A percentile compares a stretch with the other conserved stretches of the same genome.
Evolutionary conservation across 2,888 invertebrate species (phyloP).

Genomic region (Malthinus flaveolus): DNA sequence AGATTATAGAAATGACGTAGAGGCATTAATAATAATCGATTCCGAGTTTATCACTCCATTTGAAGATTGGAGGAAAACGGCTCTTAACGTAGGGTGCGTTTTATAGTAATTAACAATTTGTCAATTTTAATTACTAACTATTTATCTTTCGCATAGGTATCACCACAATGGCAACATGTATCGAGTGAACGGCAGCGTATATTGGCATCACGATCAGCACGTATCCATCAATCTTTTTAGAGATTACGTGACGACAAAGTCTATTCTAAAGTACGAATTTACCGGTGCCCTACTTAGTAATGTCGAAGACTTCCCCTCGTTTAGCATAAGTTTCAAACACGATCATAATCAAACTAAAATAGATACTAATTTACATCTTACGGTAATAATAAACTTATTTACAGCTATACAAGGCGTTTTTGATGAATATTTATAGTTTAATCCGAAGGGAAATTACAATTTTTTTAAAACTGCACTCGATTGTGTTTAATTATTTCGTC

Average conservation of each 20-base stretch:
- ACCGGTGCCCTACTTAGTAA: slow-evolving; percentile 62
- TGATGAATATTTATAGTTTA: background rate
- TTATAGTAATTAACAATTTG: slow-evolving; percentile 9
- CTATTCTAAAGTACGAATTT: slow-evolving; percentile 56
- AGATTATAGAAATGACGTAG: slow-evolving; percentile 59
- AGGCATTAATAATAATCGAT: slow-evolving; percentile 55
- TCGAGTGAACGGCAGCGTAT: slow-evolving; percentile 57
- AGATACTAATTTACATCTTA: slow-evolving; percentile 58
- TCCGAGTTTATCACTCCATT: slow-evolving; percentile 61
- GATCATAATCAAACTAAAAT: slow-evolving; percentile 56
- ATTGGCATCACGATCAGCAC: slow-evolving; percentile 65
- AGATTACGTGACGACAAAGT: slow-evolving; percentile 54
- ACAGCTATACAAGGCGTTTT: background rate
- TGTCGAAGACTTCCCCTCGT: slow-evolving; percentile 61
- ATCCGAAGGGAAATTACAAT: too few relatives aligned
- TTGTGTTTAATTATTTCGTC: too few relatives aligned
- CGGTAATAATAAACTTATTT: slow-evolving; percentile 46
- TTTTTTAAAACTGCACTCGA: too few relatives aligned
- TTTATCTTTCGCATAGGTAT: slow-evolving; percentile 51
- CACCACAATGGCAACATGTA: slow-evolving; percentile 58
- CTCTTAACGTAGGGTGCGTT: slow-evolving; percentile 57
- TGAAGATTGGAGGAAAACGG: slow-evolving; percentile 61
- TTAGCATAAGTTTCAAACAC: slow-evolving; percentile 61
- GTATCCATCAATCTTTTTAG: slow-evolving; percentile 61
- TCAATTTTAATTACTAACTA: slow-evolving; percentile 8